Base-by-base conservation (phyloP, 2,797 vertebrate genomes). In the Margarornis squamiger region DNA sequence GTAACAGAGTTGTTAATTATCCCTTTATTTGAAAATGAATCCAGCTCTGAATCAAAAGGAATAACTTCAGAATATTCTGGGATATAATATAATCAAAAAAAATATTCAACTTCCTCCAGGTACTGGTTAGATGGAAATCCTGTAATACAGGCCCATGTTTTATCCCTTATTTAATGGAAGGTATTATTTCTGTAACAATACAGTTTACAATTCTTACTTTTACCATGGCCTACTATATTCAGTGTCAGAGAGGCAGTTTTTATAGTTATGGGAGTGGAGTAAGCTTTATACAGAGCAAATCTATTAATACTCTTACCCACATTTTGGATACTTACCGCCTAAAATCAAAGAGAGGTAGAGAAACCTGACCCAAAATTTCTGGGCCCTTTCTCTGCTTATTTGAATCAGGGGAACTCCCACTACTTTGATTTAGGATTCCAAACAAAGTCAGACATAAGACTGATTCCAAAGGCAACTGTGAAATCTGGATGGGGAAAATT, bases 301-400 rank as follows among this genome's bases (percentile, higher is more conserved):
- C 7, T 12, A 66, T 27, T 78, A 32, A 46, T 19, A 34, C 13
- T 58, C 72, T 67, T 85, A 70, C 51, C 32, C 46, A 13, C 26
- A n/a, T 59, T 88, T 86, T 66, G 43, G 67, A 95, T 61, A 97
- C 98, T 98, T 97, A 99, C 99, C 98, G 92, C 94, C 98, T 98
- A 97, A 99, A 99, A 97, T 99, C 99, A 97, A 99, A 99, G 32
- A 99, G 98, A 39, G 99, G 98, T 97, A 99, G 97, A 51, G 99
- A 98, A 91, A 99, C 98, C 97, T 98, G 99, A 81, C 99, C 99
- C 96, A 99, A 98, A 94, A 98, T 96, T 97, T 99, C 99, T 38
- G 99, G 98, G 59, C 98, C 98, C 91, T 98, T 99, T 95, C 99
- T 98, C 96, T 99, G 99, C 88, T 99, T 99, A 97, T 99, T 99